These are phyloP conservation scores for Labroides dimidiatus DNA, from an alignment of 2,797 vertebrate genomes.

Conservation along the genomic window DNA sequence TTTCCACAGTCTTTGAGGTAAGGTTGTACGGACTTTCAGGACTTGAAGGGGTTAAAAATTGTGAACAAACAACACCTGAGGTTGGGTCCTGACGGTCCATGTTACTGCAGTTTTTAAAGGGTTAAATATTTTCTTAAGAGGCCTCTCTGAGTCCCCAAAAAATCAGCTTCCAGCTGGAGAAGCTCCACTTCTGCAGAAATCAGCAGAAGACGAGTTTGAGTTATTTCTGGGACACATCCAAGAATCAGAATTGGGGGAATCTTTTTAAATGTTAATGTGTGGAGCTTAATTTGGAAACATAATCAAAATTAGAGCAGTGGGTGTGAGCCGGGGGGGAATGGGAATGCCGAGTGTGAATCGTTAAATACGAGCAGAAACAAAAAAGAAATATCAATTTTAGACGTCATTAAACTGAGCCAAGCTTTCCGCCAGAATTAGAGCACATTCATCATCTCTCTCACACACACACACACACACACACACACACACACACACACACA, in stretches of 20 bases:
- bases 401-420: constrained; percentile 28
- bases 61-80: too few relatives aligned
- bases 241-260: background rate
- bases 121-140: too few relatives aligned
- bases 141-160: too few relatives aligned
- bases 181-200: background rate
- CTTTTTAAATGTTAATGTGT: constrained; percentile 14
- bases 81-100: too few relatives aligned
- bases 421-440: constrained; percentile 44
- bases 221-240: constrained; percentile 10
- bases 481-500: constrained; percentile 13
- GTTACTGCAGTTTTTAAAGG: too few relatives aligned
- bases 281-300: constrained; percentile 29
- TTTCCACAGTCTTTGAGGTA: too few relatives aligned
- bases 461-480: background rate
- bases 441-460: constrained; percentile 48
- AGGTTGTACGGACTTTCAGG: too few relatives aligned
- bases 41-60: too few relatives aligned
- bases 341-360: constrained; percentile 7
- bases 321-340: constrained; percentile 3
- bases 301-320: constrained; percentile 16
- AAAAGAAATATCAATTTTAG: constrained; percentile 43
- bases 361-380: constrained; percentile 2
- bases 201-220: background rate
- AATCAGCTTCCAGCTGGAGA: background rate